Evolutionary conservation across 2,113 vertebrate genomes (phyloP), one percentile per base, ranked within the genome.

Genomic region (Tachysurus vachellii): DNA sequence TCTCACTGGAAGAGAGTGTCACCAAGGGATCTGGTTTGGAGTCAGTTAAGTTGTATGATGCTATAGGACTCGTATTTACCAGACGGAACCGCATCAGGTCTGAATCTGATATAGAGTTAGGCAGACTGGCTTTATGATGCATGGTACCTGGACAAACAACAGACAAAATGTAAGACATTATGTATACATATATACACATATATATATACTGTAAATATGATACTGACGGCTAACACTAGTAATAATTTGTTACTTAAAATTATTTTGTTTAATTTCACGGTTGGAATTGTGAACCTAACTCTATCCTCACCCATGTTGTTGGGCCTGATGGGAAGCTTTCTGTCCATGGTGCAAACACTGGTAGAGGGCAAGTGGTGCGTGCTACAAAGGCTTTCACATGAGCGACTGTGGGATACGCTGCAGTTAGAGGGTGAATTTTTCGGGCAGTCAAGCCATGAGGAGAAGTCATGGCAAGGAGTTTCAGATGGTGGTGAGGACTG

Each of bases 41-140:
- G 91, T 97, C 97, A 90, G 95, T 94, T 79, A 97, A 95, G 95
- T 95, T 97, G 89, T 97, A 95, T 50, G 96, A 95, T 92, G 95
- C 93, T 84, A 95, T 95, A 47, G 93, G 94, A 66, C 96, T 96
- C 85, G 94, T 93, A 92, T 95, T 96, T 85, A 96, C 94, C 87
- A 95, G 92, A 2, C 95, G 93, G 87, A 94, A 95, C 14, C 94
- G 95, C 28, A 94, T 89, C 59, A 96, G 94, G 88, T 98, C 96
- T 0, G 95, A 95, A 90, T 98, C 96, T 0, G 96, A 97, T 0
- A 95, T 96, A 89, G 96, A 96, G 91, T 94, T 96, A 16, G 96
- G 94, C 89, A 95, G 94, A 16, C 93, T 94, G 12, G 92, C 92
- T 85, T 95, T 96, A 4, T 93, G 92, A 84, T 93, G 93, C 93